Conservation (phyloP, 2,888 invertebrate species). For the Drosophila eohydei region DNA sequence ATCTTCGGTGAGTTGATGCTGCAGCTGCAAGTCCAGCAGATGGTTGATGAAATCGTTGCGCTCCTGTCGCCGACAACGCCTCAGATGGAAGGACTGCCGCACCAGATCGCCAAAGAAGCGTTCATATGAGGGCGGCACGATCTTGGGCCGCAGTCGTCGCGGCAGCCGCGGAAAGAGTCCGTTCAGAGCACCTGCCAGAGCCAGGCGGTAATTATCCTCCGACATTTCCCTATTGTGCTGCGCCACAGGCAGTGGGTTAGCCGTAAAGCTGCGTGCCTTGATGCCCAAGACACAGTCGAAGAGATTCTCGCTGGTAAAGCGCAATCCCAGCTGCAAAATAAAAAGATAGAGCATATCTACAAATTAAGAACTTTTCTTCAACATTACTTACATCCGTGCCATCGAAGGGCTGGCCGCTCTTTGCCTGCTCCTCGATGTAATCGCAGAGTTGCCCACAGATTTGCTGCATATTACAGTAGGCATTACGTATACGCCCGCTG, state of each 20-base stretch:
- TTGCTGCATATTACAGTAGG: slow-evolving; percentile 85
- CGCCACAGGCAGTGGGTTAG: slow-evolving; percentile 75
- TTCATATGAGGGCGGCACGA: slow-evolving; percentile 87
- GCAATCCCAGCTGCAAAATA: slow-evolving; percentile 73
- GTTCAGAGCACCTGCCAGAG: slow-evolving; percentile 69
- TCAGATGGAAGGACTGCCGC: slow-evolving; percentile 67
- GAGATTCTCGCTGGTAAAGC: slow-evolving; percentile 85
- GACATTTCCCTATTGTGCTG: slow-evolving; percentile 81
- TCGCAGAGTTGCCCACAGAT: slow-evolving; percentile 84
- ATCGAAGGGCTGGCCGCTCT: slow-evolving; percentile 80
- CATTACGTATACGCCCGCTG: slow-evolving; percentile 85
- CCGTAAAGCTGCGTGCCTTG: slow-evolving; percentile 84
- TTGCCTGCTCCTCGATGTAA: slow-evolving; percentile 79
- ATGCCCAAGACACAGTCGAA: slow-evolving; percentile 85
- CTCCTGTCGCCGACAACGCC: slow-evolving; percentile 58
- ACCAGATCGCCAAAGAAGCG: slow-evolving; percentile 75
- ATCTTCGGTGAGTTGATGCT: slow-evolving; percentile 64
- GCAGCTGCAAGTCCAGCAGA: slow-evolving; percentile 77
- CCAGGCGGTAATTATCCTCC: slow-evolving; percentile 71
- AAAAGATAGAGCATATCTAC: not conserved
- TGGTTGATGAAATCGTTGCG: slow-evolving; percentile 82
- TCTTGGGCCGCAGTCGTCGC: slow-evolving; percentile 67
- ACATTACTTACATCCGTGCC: slow-evolving; percentile 83
- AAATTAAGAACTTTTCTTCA: not conserved
- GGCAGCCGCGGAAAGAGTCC: slow-evolving; percentile 79